Conservation (phyloP, 2,113 vertebrate genomes). For the Barbus barbus region DNA sequence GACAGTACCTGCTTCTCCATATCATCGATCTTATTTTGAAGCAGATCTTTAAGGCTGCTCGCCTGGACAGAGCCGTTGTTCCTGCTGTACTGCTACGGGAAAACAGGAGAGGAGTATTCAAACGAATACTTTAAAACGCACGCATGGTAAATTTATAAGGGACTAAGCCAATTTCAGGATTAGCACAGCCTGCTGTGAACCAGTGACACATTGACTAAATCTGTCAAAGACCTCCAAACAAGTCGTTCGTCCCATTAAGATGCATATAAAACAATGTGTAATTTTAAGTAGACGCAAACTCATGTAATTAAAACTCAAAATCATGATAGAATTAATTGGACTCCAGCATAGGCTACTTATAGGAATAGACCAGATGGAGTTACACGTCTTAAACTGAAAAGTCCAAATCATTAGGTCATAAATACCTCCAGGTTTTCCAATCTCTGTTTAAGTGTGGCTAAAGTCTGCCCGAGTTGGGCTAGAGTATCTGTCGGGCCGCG, state of each 20-base stretch:
- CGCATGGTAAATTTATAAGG: constrained; percentile 8
- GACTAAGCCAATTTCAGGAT: constrained; percentile 55
- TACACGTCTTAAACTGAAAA: background rate
- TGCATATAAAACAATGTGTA: background rate
- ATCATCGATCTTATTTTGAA: constrained; percentile 96
- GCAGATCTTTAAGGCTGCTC: constrained; percentile 90
- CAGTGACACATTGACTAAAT: constrained; percentile 1
- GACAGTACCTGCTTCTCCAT: constrained; percentile 96
- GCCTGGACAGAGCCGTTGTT: constrained; percentile 87
- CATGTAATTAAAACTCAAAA: no score
- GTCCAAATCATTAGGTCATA: background rate
- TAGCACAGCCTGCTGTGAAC: constrained; percentile 27
- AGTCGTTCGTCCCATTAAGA: background rate
- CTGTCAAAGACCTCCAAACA: background rate
- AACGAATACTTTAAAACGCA: background rate
- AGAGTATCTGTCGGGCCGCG: constrained; percentile 91
- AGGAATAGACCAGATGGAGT: background rate
- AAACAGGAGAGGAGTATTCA: constrained; percentile 45
- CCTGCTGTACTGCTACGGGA: constrained; percentile 87
- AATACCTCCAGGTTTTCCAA: constrained; percentile 95
- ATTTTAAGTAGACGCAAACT: no score
- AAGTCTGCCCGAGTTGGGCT: constrained; percentile 92
- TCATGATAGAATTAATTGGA: no score
- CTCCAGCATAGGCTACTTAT: background rate
- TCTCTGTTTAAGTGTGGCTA: constrained; percentile 92